A percentile compares a stretch with the other conserved stretches of the same genome.
phyloP scores from a whole-genome alignment of 2,888 invertebrate genomes.

The Bembecia ichneumoniformis region DNA sequence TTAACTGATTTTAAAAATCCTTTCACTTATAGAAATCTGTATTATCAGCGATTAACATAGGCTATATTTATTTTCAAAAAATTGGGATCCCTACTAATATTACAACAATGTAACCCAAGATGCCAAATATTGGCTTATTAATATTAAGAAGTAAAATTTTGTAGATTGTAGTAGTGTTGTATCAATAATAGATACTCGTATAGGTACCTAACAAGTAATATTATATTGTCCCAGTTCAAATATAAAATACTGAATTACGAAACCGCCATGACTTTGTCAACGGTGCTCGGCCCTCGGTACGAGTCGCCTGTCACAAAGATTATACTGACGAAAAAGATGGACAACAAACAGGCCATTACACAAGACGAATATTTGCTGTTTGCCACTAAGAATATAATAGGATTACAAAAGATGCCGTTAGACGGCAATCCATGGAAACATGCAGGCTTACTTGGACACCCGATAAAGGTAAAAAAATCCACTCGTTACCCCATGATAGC shows the following conservation, averaged over 20 bases:
- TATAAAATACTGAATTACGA: conserved; percentile 76
- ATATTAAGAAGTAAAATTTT: too few relatives aligned
- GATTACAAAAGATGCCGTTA: conserved; percentile 77
- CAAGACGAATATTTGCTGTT: conserved; percentile 71
- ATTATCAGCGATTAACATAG: too few relatives aligned
- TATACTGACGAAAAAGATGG: conserved; percentile 37
- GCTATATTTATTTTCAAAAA: too few relatives aligned
- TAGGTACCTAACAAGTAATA: not conserved
- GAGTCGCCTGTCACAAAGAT: conserved; percentile 71
- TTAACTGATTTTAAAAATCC: too few relatives aligned
- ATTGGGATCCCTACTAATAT: too few relatives aligned
- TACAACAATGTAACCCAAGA: too few relatives aligned
- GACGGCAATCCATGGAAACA: conserved; percentile 83
- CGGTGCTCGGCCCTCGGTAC: conserved; percentile 78
- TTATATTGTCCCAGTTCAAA: conserved; percentile 69
- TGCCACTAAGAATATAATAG: conserved; percentile 75
- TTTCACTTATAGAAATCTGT: too few relatives aligned
- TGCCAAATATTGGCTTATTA: too few relatives aligned
- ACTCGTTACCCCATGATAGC: too few relatives aligned
- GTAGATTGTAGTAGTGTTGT: too few relatives aligned
- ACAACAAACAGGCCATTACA: conserved; percentile 24
- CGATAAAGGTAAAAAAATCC: conserved; percentile 65
- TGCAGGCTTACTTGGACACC: conserved; percentile 76
- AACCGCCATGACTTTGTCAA: conserved; percentile 77
- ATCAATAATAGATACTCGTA: not conserved